phyloP scores from a whole-genome alignment of 2,113 vertebrate species.

The Apus apus region DNA sequence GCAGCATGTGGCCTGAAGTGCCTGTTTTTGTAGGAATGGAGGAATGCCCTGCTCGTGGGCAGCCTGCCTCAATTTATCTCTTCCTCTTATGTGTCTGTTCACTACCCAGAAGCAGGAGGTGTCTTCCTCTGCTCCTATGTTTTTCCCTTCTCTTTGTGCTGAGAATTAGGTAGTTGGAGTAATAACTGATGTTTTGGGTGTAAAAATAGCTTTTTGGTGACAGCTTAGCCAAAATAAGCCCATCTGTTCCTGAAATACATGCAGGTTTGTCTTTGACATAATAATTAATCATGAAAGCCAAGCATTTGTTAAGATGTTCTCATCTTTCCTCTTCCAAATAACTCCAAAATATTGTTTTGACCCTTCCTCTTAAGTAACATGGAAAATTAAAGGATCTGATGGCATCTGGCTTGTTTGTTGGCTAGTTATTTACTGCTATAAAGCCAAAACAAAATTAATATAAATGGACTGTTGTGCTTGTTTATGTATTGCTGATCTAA shows the following conservation, averaged over 20 bases:
- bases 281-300: neutral
- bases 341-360: neutral
- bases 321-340: neutral
- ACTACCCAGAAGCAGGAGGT: neutral
- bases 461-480: neutral
- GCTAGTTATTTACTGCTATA: neutral
- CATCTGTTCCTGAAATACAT: slow-evolving; percentile 15
- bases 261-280: neutral
- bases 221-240: slow-evolving; percentile 23
- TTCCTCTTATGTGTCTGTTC: neutral
- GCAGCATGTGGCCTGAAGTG: neutral
- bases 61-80: neutral
- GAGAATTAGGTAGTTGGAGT: neutral
- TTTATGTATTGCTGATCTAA: neutral
- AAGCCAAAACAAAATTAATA: neutral
- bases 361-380: neutral
- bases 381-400: neutral
- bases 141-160: neutral
- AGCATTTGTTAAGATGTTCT: neutral
- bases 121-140: neutral
- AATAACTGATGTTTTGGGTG: neutral
- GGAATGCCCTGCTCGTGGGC: neutral
- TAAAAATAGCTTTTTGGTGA: slow-evolving; percentile 7
- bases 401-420: neutral
- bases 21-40: neutral